Base-by-base conservation (phyloP, 2,797 vertebrate species). In the Hemibagrus guttatus region DNA sequence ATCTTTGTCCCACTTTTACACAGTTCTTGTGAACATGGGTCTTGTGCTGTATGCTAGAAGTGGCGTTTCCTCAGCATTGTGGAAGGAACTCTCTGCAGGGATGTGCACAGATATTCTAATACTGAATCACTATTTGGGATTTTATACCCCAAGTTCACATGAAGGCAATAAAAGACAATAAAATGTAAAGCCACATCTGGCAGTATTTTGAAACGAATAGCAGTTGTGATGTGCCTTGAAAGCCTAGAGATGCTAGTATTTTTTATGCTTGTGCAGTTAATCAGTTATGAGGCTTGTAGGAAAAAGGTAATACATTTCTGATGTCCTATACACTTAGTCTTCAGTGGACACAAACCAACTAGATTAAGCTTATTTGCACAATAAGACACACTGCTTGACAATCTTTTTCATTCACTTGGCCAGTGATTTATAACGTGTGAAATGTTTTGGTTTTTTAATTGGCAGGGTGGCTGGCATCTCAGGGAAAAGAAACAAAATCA, bases 1-100 rank as follows among this genome's bases (percentile, higher is more conserved):
- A 76, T 4, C 69, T 85, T 81, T 89, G 74, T 83, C 80, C 76
- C 86, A 87, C 79, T 88, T 52, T 63, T 76, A 21, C 42, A 49
- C 39, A 23, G 9, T 76, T 64, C 46, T 64, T 23, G 56, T 64
- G 64, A 26, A 28, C 13, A 3, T 81, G 0, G n/a, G 17, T 64
- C 13, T 63, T 13, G 19, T 59, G 31, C 9, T 13, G 54, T 6
- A 49, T 49, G 23, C 5, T 74, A n/a, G 71, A n/a, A n/a, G 26
- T 16, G 12, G 2, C 13, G 7, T 14, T 72, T 9, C 46, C 46
- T 46, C 7, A 49, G 7, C 46, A 49, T 49, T 49, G 46, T 49
- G 6, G n/a, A 52, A 52, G 12, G 26, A 75, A 16, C 13, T 13
- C 23, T 75, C 23, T 52, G 71, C 12, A 74, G 71, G 42, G 23